Evolutionary conservation across 1,140 invertebrate genomes (phyloP).

Genomic region (Laodelphax striatellus): DNA sequence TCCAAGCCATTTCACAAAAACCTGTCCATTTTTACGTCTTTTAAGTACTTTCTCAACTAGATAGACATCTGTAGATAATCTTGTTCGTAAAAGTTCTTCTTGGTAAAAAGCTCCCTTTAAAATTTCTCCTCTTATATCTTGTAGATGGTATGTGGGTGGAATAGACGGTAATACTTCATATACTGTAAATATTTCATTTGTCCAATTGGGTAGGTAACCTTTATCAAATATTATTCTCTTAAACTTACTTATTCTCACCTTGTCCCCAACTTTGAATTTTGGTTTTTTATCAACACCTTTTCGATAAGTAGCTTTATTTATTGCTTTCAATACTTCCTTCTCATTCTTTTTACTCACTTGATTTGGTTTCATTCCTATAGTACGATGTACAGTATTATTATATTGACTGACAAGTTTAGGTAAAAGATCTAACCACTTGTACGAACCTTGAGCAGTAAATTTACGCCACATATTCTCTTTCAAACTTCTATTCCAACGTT

Average conservation of each 20-base stretch:
- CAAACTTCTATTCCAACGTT: slow-evolving; percentile 35
- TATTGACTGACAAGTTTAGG: slow-evolving; percentile 30
- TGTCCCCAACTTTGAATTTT: slow-evolving; percentile 19
- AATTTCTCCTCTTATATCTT: slow-evolving; percentile 9
- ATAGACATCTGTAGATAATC: slow-evolving; percentile 24
- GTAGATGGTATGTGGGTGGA: slow-evolving; percentile 14
- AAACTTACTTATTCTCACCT: slow-evolving; percentile 17
- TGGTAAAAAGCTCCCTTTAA: slow-evolving; percentile 6
- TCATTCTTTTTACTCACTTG: slow-evolving; percentile 26
- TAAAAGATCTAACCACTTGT: slow-evolving; percentile 27
- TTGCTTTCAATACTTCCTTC: slow-evolving; percentile 7
- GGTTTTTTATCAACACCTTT: slow-evolving; percentile 13
- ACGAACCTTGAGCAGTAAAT: slow-evolving; percentile 24
- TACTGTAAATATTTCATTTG: slow-evolving; percentile 16
- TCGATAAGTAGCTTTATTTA: slow-evolving; percentile 2
- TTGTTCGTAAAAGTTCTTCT: slow-evolving; percentile 5
- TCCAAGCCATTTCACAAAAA: slow-evolving; percentile 30
- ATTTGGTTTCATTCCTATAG: slow-evolving; percentile 31
- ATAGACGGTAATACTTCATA: slow-evolving; percentile 8
- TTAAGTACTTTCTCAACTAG: slow-evolving; percentile 27
- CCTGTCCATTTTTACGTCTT: slow-evolving; percentile 20
- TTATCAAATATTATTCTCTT: slow-evolving; percentile 19
- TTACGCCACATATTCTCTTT: slow-evolving; percentile 33
- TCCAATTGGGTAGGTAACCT: slow-evolving; percentile 17
- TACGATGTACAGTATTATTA: slow-evolving; percentile 33